These are phyloP conservation scores for Elephantulus edwardii DNA, from an alignment of 2,113 vertebrate species.

Conservation along the genomic window DNA sequence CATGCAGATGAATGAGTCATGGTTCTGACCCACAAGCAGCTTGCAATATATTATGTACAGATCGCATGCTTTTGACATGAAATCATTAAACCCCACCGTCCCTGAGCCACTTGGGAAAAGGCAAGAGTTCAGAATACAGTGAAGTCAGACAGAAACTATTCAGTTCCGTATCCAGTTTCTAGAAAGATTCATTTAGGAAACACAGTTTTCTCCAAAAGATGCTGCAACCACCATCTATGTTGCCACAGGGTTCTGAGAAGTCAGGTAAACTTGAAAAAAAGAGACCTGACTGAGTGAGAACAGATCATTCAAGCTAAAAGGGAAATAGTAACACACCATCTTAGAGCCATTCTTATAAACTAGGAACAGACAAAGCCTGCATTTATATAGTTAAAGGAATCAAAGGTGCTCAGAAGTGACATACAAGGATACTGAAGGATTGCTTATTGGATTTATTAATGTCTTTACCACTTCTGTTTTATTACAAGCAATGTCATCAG, in stretches of 20 bases:
- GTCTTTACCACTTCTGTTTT: not conserved
- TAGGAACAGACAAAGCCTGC: not conserved
- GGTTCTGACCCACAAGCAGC: not conserved
- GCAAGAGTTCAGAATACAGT: not conserved
- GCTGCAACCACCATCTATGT: not conserved
- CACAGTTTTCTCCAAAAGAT: not conserved
- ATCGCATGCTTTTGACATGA: conserved; percentile 7
- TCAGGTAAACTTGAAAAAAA: not conserved
- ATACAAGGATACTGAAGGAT: not conserved
- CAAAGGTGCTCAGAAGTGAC: not conserved
- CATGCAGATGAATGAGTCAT: not conserved
- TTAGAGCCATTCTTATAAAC: conserved; percentile 6
- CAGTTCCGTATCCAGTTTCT: not conserved
- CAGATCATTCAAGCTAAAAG: conserved; percentile 2
- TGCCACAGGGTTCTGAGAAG: not conserved
- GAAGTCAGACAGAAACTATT: not conserved
- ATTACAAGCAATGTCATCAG: not conserved
- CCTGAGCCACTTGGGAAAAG: not conserved
- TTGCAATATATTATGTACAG: conserved; percentile 30
- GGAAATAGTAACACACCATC: not conserved
- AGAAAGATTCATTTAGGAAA: not conserved
- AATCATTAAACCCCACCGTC: conserved; percentile 17
- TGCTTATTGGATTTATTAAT: not conserved
- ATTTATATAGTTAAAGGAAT: conserved; percentile 5
- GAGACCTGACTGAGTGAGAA: not conserved